Conservation (phyloP, 2,113 vertebrate genomes). For the Copsychus sechellarum region DNA sequence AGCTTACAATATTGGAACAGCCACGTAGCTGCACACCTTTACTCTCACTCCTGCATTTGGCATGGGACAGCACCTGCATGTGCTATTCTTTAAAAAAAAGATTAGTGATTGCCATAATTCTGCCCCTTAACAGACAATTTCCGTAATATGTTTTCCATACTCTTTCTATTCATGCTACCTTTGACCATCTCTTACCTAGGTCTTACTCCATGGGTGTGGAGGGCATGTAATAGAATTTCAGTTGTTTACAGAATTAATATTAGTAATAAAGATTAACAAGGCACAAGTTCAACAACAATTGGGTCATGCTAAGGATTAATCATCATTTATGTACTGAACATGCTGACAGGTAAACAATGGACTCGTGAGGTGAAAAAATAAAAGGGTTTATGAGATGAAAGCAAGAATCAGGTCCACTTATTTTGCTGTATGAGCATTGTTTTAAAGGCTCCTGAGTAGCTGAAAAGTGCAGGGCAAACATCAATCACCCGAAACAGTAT, state of each 20-base stretch:
- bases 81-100: not conserved
- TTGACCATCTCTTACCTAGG: not conserved
- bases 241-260: constrained; percentile 5
- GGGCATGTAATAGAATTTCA: not conserved
- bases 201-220: not conserved
- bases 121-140: not conserved
- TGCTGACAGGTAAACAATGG: constrained; percentile 33
- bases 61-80: not conserved
- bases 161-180: not conserved
- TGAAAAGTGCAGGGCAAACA: not conserved
- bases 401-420: not conserved
- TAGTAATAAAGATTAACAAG: constrained; percentile 18
- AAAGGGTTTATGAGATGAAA: constrained; percentile 7
- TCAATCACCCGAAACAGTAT: not conserved
- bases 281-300: not conserved
- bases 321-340: not conserved
- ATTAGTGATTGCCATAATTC: not conserved
- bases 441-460: not conserved
- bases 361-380: not conserved
- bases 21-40: accelerated
- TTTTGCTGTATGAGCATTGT: not conserved
- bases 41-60: not conserved
- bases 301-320: constrained; percentile 12
- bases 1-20: not conserved
- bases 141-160: not conserved